A percentile compares a stretch with the other conserved stretches of the same genome.
Conservation (phyloP, 2,113 vertebrate species). For the Hemichromis elongatus region DNA sequence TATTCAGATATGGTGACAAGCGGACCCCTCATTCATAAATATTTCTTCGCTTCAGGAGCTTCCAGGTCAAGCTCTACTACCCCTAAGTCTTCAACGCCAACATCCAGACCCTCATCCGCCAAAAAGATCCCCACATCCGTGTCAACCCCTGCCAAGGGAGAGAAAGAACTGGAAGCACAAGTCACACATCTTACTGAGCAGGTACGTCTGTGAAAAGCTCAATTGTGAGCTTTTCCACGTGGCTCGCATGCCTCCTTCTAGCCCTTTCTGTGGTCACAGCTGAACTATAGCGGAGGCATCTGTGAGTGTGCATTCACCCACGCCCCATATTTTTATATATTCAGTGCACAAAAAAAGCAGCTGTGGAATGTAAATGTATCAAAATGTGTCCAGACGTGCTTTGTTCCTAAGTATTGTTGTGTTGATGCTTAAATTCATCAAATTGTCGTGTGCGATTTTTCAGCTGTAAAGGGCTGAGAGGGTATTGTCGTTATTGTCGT, state of each 20-base stretch:
- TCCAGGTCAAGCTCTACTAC: constrained; percentile 84
- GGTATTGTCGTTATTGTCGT: not conserved
- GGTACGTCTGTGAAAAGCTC: constrained; percentile 61
- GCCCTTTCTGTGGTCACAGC: not conserved
- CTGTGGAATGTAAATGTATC: not conserved
- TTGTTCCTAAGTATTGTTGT: not conserved
- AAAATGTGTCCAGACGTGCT: not conserved
- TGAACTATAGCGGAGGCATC: not conserved
- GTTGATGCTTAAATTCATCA: not conserved
- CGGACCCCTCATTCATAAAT: not conserved
- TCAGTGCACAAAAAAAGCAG: not conserved
- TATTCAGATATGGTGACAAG: not conserved
- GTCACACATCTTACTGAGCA: constrained; percentile 94
- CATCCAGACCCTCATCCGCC: constrained; percentile 95
- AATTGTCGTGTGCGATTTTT: not conserved
- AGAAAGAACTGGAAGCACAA: constrained; percentile 97
- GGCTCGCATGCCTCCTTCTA: not conserved
- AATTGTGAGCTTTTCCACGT: too few species aligned
- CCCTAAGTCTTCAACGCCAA: constrained; percentile 90
- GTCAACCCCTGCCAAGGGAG: constrained; percentile 84
- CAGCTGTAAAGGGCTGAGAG: not conserved
- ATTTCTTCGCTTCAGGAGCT: constrained; percentile 76
- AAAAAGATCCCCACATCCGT: constrained; percentile 83
- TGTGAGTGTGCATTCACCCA: not conserved
- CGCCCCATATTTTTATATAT: not conserved